Evolutionary conservation across 1,140 invertebrate genomes (phyloP).

Genomic region (Cydia amplana): DNA sequence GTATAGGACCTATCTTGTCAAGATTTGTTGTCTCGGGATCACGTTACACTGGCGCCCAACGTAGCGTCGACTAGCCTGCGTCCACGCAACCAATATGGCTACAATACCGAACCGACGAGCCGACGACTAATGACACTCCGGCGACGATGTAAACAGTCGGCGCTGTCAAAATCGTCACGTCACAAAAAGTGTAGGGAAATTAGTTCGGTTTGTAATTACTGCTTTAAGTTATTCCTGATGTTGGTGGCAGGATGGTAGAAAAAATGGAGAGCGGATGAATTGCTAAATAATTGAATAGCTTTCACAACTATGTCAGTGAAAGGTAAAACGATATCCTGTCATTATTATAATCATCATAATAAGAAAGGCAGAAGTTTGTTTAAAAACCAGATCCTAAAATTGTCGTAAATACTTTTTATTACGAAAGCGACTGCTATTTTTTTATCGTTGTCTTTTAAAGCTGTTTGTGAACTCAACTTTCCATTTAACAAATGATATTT

Average conservation of each 20-base stretch:
- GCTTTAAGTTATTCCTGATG: not conserved
- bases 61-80: not conserved
- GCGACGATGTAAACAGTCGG: conserved; percentile 73
- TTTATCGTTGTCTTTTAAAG: too few relatives aligned
- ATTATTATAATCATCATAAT: too few relatives aligned
- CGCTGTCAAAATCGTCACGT: conserved; percentile 69
- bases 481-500: too few relatives aligned
- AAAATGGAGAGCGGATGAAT: not conserved
- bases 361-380: too few relatives aligned
- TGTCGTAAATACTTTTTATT: too few relatives aligned
- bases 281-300: not conserved
- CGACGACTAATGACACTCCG: conserved; percentile 73
- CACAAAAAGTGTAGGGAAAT: conserved; percentile 53
- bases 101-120: conserved; percentile 15
- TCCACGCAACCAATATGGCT: not conserved
- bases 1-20: too few relatives aligned
- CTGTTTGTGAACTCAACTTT: too few relatives aligned
- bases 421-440: too few relatives aligned
- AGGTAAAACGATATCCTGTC: too few relatives aligned
- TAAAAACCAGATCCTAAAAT: too few relatives aligned
- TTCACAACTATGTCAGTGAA: not conserved
- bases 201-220: conserved; percentile 38
- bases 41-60: not conserved
- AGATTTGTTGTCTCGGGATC: too few relatives aligned
- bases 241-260: not conserved